Evolutionary conservation across 2,888 invertebrate species (phyloP), one percentile per base, ranked within the genome.

Genomic region (Eilema griseolum): DNA sequence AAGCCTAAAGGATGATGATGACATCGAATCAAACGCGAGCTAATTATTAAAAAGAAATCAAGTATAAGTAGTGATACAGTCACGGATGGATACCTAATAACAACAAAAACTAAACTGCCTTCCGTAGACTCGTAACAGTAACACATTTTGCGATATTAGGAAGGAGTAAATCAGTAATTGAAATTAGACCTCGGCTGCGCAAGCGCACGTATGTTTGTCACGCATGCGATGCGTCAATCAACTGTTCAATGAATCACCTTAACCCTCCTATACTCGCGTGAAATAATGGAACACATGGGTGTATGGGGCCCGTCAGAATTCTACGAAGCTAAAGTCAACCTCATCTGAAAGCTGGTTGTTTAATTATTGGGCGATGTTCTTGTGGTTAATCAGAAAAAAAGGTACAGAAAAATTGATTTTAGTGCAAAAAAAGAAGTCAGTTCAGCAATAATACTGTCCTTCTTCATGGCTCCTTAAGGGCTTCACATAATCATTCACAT

Each of bases 101-200:
- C 60, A 70, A 65, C 66, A 82, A 78, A 76, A 77, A 73, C 69
- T 37, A n/a, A 14, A 73, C n/a, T 77, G 74, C 67, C 78, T 83
- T 86, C 82, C 83, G 79, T 69, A 78, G 33, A 71, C 24, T 70
- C 75, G 79, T 80, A 83, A 86, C 83, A 81, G 75, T 81, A 82
- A 81, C 81, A 81, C 81, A 82, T 72, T 78, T 75, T 78, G 77
- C 77, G 75, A 79, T 72, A 77, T 80, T 84, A 83, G 80, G 84
- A 82, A 83, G 82, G 67, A 73, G 61, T 70, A 63, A 72, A 73
- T 74, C 66, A 76, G 33, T 73, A 66, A 74, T 80, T 75, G 68
- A 67, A 59, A 33, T 59, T 61, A 46, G 61, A 71, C 33, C 37
- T 67, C 74, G 60, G 31, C 46, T 52, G 64, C 28, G 72, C 41